Base-by-base conservation (phyloP, 2,888 invertebrate genomes). In the Drosophila algonquin region DNA sequence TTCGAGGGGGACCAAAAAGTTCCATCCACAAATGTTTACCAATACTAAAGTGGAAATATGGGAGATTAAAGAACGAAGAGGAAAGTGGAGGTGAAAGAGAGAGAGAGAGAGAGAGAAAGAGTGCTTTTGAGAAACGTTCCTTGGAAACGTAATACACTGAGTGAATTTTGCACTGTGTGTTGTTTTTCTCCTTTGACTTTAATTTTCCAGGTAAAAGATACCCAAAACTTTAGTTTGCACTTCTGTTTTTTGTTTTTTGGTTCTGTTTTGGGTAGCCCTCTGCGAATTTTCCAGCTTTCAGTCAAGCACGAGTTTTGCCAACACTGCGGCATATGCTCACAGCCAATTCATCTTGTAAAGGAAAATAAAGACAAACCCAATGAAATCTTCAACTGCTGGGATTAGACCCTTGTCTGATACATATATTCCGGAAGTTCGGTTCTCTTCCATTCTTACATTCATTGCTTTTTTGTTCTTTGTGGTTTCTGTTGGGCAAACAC, bases 331-430 rank as follows among this genome's bases (percentile, higher is more conserved):
- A 40, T 40, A 40, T 40, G 35, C 32, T 10, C 35, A 14, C 9
- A 27, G 27, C 18, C 30, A 32, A 44, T 54, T 48, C 65, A 40
- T 65, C 65, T 40, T 30, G 40, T 6, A 40, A 47, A 16, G 12
- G 32, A 35, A 45, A n/a, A 18, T 8, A 27, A 62, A 27, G 45
- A 24, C 32, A 14, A 27, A 21, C 47, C 65, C 65, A 65, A 65
- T 63, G 61, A 63, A 61, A 64, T 46, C 32, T 48, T 56, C 65
- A 55, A 56, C 61, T 60, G 40, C 45, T 51, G 30, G 69, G 71
- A 52, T 70, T 70, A 52, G 56, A 72, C 63, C 63, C 53, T 72
- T 35, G 47, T 72, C 63, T 62, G 40, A 54, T 51, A 59, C 46
- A 40, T 45, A 59, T 50, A 40, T 45, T 62, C 16, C 30, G 57